phyloP scores from a whole-genome alignment of 2,797 vertebrate genomes.

The Adrianichthys oophorus region DNA sequence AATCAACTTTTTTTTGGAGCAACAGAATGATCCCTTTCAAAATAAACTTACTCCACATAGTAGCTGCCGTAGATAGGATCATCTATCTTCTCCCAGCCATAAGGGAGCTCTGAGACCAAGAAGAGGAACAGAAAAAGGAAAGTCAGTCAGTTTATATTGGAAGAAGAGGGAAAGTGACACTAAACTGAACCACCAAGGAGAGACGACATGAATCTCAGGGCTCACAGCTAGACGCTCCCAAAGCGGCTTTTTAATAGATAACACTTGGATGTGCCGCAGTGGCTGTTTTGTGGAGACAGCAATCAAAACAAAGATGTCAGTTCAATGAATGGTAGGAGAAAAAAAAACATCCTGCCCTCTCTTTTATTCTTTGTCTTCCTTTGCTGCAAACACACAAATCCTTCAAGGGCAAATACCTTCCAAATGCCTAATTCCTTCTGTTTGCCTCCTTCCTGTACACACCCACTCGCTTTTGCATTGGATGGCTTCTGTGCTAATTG shows the following conservation, averaged over 20 bases:
- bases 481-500: conserved; percentile 47
- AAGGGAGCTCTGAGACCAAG: conserved; percentile 95
- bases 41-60: conserved; percentile 95
- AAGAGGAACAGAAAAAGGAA: conserved; percentile 65
- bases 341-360: conserved; percentile 20
- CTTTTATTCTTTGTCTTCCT: conserved; percentile 17
- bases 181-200: conserved; percentile 49
- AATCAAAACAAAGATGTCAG: conserved; percentile 52
- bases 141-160: conserved; percentile 51
- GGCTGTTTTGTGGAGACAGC: conserved; percentile 43
- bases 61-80: conserved; percentile 99
- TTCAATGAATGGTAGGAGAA: conserved; percentile 16
- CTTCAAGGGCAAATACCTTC: conserved; percentile 31
- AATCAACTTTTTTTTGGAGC: neutral
- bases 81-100: conserved; percentile 99
- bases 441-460: conserved; percentile 26
- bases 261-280: conserved; percentile 49
- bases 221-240: conserved; percentile 47
- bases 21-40: conserved; percentile 33
- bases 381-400: conserved; percentile 10
- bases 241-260: conserved; percentile 51
- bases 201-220: conserved; percentile 56
- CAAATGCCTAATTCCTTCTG: conserved; percentile 12
- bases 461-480: conserved; percentile 35
- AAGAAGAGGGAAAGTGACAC: conserved; percentile 38